A percentile compares a stretch with the other conserved stretches of the same genome.
Conservation (phyloP, 2,797 vertebrate genomes). For the Anas flavirostris region DNA sequence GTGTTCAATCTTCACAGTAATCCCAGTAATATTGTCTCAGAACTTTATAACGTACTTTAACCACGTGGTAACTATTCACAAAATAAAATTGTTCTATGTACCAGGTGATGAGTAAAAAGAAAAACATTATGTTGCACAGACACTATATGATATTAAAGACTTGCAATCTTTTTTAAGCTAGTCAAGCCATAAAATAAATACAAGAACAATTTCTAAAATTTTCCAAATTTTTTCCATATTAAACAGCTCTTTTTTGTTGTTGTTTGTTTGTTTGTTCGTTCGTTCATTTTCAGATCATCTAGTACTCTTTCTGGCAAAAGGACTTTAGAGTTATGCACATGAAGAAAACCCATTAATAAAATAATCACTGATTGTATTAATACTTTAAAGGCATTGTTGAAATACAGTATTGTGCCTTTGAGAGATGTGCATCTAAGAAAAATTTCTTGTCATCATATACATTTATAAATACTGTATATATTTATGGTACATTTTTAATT, state of each 20-base stretch:
- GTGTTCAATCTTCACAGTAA: not conserved
- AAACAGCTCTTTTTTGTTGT: not conserved
- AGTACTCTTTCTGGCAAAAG: not conserved
- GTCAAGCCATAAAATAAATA: no score
- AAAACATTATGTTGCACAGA: not conserved
- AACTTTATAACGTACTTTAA: not conserved
- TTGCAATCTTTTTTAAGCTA: not conserved
- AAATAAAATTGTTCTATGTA: not conserved
- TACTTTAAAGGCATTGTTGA: not conserved
- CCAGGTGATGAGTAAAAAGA: not conserved
- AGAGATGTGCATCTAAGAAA: not conserved
- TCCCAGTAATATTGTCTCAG: not conserved
- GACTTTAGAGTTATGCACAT: not conserved
- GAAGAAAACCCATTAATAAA: not conserved
- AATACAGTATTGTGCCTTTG: not conserved
- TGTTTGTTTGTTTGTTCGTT: no score
- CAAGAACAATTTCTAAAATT: not conserved
- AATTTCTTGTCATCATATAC: not conserved
- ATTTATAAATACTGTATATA: not conserved
- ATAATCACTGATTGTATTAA: not conserved
- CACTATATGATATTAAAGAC: not conserved
- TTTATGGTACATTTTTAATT: not conserved
- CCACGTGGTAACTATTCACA: not conserved
- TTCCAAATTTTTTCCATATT: not conserved
- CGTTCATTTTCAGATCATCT: not conserved